phyloP scores from a whole-genome alignment of 2,888 invertebrate genomes.

The Unio pictorum region DNA sequence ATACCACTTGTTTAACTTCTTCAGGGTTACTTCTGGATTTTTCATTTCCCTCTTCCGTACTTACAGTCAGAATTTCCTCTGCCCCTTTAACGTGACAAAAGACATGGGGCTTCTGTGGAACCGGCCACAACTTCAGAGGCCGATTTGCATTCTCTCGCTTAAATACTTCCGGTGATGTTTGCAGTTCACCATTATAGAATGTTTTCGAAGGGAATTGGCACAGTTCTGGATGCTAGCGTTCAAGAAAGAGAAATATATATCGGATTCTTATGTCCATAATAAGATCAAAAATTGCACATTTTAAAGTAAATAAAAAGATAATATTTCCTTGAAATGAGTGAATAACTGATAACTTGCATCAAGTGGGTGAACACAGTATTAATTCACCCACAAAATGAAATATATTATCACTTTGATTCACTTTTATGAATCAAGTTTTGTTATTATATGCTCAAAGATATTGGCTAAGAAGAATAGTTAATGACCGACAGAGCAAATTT shows the following conservation, averaged over 20 bases:
- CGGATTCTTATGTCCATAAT: too few species aligned
- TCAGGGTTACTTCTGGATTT: constrained; percentile 54
- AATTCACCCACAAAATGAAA: too few species aligned
- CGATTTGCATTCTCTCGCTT: constrained; percentile 2
- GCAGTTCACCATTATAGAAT: constrained; percentile 43
- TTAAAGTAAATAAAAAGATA: too few species aligned
- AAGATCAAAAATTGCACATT: too few species aligned
- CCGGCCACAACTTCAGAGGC: constrained; percentile 2
- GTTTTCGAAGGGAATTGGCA: constrained; percentile 47
- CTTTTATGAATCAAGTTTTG: too few species aligned
- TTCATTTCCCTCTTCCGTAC: constrained; percentile 58
- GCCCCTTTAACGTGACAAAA: constrained; percentile 57
- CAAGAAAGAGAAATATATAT: constrained; percentile 4
- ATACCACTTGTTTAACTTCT: constrained; percentile 55
- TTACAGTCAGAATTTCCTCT: constrained; percentile 51
- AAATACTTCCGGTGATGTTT: constrained; percentile 3
- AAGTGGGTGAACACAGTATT: too few species aligned
- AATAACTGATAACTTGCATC: too few species aligned
- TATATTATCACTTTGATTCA: too few species aligned
- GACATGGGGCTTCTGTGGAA: constrained; percentile 33
- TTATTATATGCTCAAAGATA: too few species aligned
- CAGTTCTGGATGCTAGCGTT: constrained; percentile 34
- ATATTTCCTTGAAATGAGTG: too few species aligned
- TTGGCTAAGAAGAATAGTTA: too few species aligned
- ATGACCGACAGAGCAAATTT: too few species aligned